Conservation (phyloP, 2,113 vertebrate species). For the Daphoenositta chrysoptera region DNA sequence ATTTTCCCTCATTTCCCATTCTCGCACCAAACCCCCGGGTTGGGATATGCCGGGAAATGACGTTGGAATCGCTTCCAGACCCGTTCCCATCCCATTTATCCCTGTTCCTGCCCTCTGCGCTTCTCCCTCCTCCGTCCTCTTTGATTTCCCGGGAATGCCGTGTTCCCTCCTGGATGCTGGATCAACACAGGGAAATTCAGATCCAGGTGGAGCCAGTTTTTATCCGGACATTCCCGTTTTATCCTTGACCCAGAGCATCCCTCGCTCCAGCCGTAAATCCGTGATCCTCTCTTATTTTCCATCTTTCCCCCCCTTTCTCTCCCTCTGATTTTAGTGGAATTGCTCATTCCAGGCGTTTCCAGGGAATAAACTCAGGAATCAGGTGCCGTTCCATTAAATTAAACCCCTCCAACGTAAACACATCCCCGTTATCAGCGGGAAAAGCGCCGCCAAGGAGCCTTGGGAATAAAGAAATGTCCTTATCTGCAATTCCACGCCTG, state of each 20-base stretch:
- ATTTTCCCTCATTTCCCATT: not conserved
- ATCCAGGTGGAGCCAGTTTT: not conserved
- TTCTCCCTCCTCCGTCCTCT: not conserved
- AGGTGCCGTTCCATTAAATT: not conserved
- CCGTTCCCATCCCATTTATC: accelerated
- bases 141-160: accelerated
- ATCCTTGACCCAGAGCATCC: not conserved
- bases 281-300: not conserved
- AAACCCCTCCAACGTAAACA: not conserved
- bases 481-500: too few relatives aligned
- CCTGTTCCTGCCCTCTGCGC: not conserved
- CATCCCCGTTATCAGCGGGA: not conserved
- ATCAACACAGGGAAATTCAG: not conserved
- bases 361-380: not conserved
- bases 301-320: not conserved
- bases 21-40: accelerated
- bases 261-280: not conserved
- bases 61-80: accelerated
- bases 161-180: not conserved
- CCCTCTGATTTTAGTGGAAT: not conserved
- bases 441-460: not conserved
- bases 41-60: accelerated
- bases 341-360: not conserved
- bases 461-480: not conserved
- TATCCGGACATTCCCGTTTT: not conserved